phyloP scores from a whole-genome alignment of 2,797 vertebrate species.

The Protosalanx chinensis region DNA sequence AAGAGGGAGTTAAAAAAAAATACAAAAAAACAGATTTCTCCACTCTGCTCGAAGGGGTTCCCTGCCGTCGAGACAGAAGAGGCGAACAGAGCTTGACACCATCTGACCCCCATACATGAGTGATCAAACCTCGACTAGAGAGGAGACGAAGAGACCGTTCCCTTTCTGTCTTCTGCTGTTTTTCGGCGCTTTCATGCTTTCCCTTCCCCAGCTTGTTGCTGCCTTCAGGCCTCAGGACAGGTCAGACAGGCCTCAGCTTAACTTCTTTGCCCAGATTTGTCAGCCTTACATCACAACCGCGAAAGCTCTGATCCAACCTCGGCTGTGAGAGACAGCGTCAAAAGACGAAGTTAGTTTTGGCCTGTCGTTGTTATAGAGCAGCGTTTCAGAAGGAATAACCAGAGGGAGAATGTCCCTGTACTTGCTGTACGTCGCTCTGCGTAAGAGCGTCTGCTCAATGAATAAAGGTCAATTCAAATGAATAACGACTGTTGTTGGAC shows the following conservation, averaged over 20 bases:
- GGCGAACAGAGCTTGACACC: constrained; percentile 37
- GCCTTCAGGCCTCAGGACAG: constrained; percentile 39
- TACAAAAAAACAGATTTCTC: constrained; percentile 16
- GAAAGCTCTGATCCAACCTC: constrained; percentile 32
- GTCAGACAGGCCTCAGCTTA: constrained; percentile 31
- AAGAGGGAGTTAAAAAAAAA: constrained; percentile 14
- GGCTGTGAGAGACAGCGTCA: constrained; percentile 22
- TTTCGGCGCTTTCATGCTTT: constrained; percentile 27
- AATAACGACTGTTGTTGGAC: not conserved
- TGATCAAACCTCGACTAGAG: constrained; percentile 32
- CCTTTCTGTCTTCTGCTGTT: not conserved
- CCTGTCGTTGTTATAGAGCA: constrained; percentile 30
- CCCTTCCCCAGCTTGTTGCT: constrained; percentile 33
- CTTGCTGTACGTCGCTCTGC: too few species aligned
- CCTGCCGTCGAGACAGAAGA: constrained; percentile 37
- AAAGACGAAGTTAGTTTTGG: constrained; percentile 25
- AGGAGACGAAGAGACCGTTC: not conserved
- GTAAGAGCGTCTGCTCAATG: too few species aligned
- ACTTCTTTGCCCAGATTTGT: constrained; percentile 55
- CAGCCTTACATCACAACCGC: constrained; percentile 50
- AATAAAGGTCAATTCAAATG: too few species aligned
- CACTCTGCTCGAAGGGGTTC: constrained; percentile 17
- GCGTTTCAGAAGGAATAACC: constrained; percentile 33
- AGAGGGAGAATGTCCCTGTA: too few species aligned
- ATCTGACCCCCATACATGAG: constrained; percentile 47